phyloP scores from a whole-genome alignment of 2,888 invertebrate genomes.

The Rhodophaea formosa region DNA sequence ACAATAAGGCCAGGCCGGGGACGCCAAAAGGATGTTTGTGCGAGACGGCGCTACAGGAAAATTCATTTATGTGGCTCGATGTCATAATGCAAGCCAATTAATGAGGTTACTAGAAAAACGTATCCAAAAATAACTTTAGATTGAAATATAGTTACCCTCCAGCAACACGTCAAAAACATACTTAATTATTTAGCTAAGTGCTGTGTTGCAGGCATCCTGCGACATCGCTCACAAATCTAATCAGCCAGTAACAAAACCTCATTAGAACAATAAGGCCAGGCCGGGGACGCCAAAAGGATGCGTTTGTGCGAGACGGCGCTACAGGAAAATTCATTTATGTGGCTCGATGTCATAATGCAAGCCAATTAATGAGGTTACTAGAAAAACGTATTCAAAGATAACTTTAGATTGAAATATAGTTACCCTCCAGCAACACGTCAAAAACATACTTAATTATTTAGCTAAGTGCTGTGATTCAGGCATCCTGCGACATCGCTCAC shows the following conservation, averaged over 20 bases:
- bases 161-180: not conserved
- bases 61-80: not conserved
- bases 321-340: not conserved
- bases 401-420: too few species aligned
- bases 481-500: not conserved
- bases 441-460: not conserved
- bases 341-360: not conserved
- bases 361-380: not conserved
- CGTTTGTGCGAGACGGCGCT: not conserved
- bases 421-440: not conserved
- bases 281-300: not conserved
- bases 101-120: not conserved
- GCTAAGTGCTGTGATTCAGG: not conserved
- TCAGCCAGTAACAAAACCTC: conserved; percentile 4
- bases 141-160: too few species aligned
- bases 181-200: not conserved
- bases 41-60: not conserved
- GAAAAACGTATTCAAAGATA: too few species aligned
- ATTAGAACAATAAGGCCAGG: conserved; percentile 7
- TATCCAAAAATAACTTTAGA: too few species aligned
- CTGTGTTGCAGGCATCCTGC: not conserved
- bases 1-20: conserved; percentile 3
- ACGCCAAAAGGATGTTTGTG: not conserved
- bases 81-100: not conserved
- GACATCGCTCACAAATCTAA: conserved; percentile 10